Conservation (phyloP, 2,888 invertebrate species). For the Buathra laborator region DNA sequence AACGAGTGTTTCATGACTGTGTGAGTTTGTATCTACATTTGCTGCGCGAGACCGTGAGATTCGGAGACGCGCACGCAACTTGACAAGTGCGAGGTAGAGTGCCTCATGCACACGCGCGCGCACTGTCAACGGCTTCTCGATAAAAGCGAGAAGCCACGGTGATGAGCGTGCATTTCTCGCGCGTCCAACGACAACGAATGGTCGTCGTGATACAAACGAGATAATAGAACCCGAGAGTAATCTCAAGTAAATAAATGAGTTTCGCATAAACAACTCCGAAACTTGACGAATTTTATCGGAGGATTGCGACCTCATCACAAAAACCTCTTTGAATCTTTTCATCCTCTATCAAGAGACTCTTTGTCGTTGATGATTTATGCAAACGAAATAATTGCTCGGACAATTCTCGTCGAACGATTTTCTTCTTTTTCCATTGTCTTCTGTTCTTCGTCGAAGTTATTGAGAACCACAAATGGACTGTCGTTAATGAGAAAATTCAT, state of each 20-base stretch:
- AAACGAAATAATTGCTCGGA: constrained; percentile 14
- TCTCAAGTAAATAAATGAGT: constrained; percentile 2
- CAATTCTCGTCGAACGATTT: background rate
- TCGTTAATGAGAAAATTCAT: background rate
- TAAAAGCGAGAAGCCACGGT: constrained; percentile 80
- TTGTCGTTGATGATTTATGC: background rate
- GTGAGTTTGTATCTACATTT: background rate
- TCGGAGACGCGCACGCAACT: constrained; percentile 66
- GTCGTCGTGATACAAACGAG: constrained; percentile 46
- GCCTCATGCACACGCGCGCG: constrained; percentile 71
- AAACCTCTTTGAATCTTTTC: background rate
- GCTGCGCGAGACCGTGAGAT: constrained; percentile 50
- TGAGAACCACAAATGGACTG: constrained; percentile 16
- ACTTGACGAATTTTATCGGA: constrained; percentile 5
- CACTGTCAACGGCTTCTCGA: constrained; percentile 72
- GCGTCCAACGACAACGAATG: constrained; percentile 74
- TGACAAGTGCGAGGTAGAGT: constrained; percentile 53
- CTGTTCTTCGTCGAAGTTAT: background rate
- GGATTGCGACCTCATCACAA: background rate
- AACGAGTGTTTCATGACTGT: background rate
- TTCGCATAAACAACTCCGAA: background rate
- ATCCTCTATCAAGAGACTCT: constrained; percentile 8
- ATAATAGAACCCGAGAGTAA: background rate
- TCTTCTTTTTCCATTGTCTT: background rate
- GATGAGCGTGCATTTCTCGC: constrained; percentile 81